These are phyloP conservation scores for Dendrolimus pini DNA, from an alignment of 2,888 invertebrate genomes.

Conservation along the genomic window DNA sequence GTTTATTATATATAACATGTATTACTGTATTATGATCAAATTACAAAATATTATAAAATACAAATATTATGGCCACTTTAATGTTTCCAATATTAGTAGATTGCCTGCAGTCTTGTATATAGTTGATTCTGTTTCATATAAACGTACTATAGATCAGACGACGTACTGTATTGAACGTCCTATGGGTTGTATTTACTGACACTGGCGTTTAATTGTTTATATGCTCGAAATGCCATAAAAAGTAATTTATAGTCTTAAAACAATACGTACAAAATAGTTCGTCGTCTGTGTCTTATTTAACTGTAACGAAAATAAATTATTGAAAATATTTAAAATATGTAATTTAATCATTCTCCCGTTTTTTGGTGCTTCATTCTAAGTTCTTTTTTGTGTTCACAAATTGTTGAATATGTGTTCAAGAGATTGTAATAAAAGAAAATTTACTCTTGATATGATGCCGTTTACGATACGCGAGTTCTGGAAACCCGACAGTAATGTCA, in stretches of 20 bases:
- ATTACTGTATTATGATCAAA: constrained; percentile 43
- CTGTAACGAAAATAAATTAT: constrained; percentile 25
- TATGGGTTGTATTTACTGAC: background rate
- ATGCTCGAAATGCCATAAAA: no score
- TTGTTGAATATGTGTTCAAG: constrained; percentile 38
- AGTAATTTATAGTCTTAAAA: no score
- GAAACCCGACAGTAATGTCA: no score
- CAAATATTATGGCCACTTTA: constrained; percentile 17
- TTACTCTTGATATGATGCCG: constrained; percentile 4
- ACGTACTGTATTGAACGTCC: background rate
- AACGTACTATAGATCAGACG: background rate
- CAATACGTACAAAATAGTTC: no score
- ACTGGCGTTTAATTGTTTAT: no score
- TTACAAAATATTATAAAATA: constrained; percentile 50
- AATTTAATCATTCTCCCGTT: constrained; percentile 4
- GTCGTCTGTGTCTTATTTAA: constrained; percentile 14
- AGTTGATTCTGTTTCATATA: constrained; percentile 21
- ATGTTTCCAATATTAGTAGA: background rate
- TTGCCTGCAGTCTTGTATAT: background rate
- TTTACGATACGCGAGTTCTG: no score
- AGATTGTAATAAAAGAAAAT: constrained; percentile 18
- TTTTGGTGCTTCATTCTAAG: constrained; percentile 39
- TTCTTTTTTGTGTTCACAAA: constrained; percentile 46
- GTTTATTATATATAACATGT: constrained; percentile 59
- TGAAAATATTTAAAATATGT: constrained; percentile 23